These are phyloP conservation scores for Melinaea marsaeus DNA, from an alignment of 2,888 invertebrate species.

Conservation along the genomic window DNA sequence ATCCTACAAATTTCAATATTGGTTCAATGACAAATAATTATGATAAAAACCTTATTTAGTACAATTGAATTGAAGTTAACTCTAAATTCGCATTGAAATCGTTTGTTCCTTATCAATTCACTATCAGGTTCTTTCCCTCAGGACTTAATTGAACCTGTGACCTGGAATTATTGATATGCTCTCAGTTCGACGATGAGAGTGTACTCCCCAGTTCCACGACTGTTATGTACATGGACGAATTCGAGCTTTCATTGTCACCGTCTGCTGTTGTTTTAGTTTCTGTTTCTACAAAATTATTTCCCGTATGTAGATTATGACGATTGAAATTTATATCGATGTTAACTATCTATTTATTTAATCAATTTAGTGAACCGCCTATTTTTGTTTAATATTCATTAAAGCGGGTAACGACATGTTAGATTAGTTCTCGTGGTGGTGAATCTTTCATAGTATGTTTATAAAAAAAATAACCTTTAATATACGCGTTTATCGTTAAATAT, in stretches of 20 bases:
- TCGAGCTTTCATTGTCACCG: conserved; percentile 13
- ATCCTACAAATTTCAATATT: too few species aligned
- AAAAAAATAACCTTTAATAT: too few species aligned
- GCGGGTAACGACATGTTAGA: too few species aligned
- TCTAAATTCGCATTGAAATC: conserved; percentile 10
- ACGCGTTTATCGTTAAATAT: too few species aligned
- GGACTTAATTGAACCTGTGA: conserved; percentile 21
- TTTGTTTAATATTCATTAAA: too few species aligned
- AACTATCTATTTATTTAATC: too few species aligned
- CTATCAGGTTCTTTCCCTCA: conserved; percentile 26
- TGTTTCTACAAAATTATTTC: not conserved
- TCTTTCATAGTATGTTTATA: too few species aligned
- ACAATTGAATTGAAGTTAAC: not conserved
- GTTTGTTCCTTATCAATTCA: conserved; percentile 22
- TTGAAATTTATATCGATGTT: too few species aligned
- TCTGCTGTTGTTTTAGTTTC: not conserved
- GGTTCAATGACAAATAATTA: too few species aligned
- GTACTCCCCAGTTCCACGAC: conserved; percentile 12
- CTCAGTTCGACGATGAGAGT: conserved; percentile 18
- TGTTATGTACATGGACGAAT: conserved; percentile 11
- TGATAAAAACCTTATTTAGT: too few species aligned
- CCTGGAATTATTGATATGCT: conserved; percentile 32
- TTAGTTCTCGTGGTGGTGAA: too few species aligned
- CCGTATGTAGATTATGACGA: not conserved
- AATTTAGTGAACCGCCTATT: too few species aligned